Conservation (phyloP, 2,888 invertebrate species). For the Andrena haemorrhoa region DNA sequence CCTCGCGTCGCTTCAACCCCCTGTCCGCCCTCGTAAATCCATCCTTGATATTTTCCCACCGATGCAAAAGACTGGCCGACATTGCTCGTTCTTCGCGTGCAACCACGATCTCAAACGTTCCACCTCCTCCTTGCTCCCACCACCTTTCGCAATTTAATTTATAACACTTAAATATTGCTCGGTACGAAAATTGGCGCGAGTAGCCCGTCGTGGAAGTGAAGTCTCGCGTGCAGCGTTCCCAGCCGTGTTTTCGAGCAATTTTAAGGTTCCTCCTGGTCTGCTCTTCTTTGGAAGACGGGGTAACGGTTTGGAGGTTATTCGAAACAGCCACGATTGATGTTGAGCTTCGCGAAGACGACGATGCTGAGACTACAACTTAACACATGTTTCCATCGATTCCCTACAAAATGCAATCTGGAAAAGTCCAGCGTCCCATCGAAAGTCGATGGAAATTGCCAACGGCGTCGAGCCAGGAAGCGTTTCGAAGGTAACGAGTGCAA, state of each 20-base stretch:
- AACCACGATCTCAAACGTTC: neutral
- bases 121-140: neutral
- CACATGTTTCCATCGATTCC: neutral
- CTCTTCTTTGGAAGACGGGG: no score
- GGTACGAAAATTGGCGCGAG: slow-evolving; percentile 22
- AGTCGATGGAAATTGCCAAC: neutral
- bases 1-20: slow-evolving; percentile 34
- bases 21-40: slow-evolving; percentile 42
- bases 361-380: no score
- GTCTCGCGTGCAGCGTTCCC: neutral
- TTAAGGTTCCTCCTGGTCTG: no score
- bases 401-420: no score
- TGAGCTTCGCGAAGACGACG: neutral
- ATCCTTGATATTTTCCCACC: slow-evolving; percentile 64
- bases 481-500: slow-evolving; percentile 14
- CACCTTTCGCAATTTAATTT: slow-evolving; percentile 34
- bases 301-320: no score
- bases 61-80: slow-evolving; percentile 56
- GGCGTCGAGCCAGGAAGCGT: slow-evolving; percentile 45
- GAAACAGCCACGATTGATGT: no score
- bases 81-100: slow-evolving; percentile 22
- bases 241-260: neutral
- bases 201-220: neutral
- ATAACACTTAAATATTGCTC: slow-evolving; percentile 20
- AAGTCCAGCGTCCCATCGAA: neutral